Percentiles rank a stretch among this genome's conserved stretches.
Evolutionary conservation across 92 coral and sea anemone genomes (phyloP).

Genomic region (Palythoa heliodiscus): DNA sequence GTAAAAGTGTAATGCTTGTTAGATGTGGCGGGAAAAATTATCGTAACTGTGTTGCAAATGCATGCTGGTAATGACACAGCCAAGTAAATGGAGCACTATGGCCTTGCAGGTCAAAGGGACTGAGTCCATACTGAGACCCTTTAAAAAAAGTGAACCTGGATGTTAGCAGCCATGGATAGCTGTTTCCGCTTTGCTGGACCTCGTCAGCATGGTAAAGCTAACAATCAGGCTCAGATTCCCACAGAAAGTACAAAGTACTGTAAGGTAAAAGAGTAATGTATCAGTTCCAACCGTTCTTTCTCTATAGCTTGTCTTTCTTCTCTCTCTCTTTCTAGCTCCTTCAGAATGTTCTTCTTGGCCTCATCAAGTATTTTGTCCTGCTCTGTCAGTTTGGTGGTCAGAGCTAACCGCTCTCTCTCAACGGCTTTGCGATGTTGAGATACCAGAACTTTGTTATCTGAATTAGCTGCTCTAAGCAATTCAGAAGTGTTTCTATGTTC

Average conservation of each 20-base stretch:
- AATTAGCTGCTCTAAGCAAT: conserved; percentile 64
- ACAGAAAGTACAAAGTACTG: background rate
- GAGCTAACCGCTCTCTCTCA: conserved; percentile 68
- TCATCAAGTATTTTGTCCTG: conserved; percentile 79
- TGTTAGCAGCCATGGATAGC: too few relatives aligned
- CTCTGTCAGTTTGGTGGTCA: conserved; percentile 74
- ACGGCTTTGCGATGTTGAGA: conserved; percentile 86
- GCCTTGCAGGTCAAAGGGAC: too few relatives aligned
- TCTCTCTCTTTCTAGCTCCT: conserved; percentile 75
- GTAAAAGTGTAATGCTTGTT: too few relatives aligned
- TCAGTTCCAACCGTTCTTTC: conserved; percentile 70
- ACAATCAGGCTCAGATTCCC: too few relatives aligned
- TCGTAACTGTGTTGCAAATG: too few relatives aligned
- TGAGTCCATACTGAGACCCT: too few relatives aligned
- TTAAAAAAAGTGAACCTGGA: too few relatives aligned
- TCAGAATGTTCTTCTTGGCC: conserved; percentile 73
- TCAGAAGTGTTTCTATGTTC: conserved; percentile 78
- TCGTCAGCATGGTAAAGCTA: too few relatives aligned
- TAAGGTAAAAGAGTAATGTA: background rate
- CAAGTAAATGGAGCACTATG: too few relatives aligned
- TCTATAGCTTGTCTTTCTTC: conserved; percentile 57
- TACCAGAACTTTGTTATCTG: conserved; percentile 87
- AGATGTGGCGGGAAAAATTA: too few relatives aligned
- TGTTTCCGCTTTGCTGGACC: too few relatives aligned
- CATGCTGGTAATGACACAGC: too few relatives aligned